Evolutionary conservation across 2,797 vertebrate species (phyloP).

Genomic region (Phalloptychus januarius): DNA sequence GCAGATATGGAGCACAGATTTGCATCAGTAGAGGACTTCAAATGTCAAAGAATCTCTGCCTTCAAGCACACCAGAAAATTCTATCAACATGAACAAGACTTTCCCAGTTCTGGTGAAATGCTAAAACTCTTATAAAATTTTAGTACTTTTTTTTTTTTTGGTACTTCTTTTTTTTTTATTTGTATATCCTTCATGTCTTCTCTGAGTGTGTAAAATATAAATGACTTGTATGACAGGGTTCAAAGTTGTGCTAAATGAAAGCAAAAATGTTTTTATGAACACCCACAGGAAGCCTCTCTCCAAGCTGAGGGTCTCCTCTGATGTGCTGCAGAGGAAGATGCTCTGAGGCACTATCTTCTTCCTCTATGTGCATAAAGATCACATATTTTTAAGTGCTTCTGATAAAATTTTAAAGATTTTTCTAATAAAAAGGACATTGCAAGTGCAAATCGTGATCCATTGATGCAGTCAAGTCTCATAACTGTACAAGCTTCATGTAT

Average conservation of each 20-base stretch:
- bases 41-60: constrained; percentile 1
- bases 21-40: background rate
- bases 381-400: background rate
- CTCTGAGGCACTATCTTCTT: background rate
- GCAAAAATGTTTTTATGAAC: constrained; percentile 23
- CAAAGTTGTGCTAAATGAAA: constrained; percentile 32
- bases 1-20: background rate
- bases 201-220: constrained; percentile 8
- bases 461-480: background rate
- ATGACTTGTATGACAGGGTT: constrained; percentile 24
- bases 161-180: constrained; percentile 2
- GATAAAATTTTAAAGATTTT: background rate
- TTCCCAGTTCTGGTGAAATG: background rate
- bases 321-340: constrained; percentile 3
- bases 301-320: constrained; percentile 14
- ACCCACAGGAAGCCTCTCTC: constrained; percentile 23
- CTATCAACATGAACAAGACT: background rate
- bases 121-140: constrained; percentile 21
- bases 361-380: background rate
- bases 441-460: background rate
- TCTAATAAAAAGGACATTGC: background rate
- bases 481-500: background rate
- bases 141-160: background rate
- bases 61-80: background rate
- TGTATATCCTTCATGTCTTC: background rate